phyloP scores from a whole-genome alignment of 2,888 invertebrate genomes.

The Automeris io region DNA sequence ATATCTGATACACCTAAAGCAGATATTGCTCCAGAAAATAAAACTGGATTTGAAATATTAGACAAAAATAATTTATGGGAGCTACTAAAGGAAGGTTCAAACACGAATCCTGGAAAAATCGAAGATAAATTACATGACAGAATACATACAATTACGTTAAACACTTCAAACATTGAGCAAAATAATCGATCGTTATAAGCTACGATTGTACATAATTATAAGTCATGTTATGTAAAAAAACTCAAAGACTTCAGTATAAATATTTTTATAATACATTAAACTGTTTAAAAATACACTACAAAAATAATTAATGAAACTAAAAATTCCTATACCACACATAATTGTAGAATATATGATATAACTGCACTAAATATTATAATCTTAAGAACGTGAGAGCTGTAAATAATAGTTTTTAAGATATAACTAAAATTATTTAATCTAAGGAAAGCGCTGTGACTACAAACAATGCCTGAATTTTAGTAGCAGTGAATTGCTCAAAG shows the following conservation, averaged over 20 bases:
- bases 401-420: conserved; percentile 49
- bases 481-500: conserved; percentile 56
- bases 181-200: conserved; percentile 51
- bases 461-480: conserved; percentile 41
- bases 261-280: conserved; percentile 67
- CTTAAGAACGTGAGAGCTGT: conserved; percentile 47
- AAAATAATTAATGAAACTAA: conserved; percentile 31
- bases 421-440: conserved; percentile 33
- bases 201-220: conserved; percentile 31
- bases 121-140: conserved; percentile 59
- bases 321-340: conserved; percentile 51
- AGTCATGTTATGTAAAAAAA: conserved; percentile 68
- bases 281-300: conserved; percentile 28
- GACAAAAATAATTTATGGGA: conserved; percentile 80
- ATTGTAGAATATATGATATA: conserved; percentile 55
- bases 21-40: conserved; percentile 66
- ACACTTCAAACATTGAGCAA: conserved; percentile 39
- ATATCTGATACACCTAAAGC: conserved; percentile 40
- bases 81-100: conserved; percentile 75
- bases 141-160: conserved; percentile 44
- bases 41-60: conserved; percentile 74
- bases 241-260: conserved; percentile 64
- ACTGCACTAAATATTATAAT: conserved; percentile 52
- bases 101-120: conserved; percentile 43
- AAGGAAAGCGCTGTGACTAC: conserved; percentile 65